phyloP scores from a whole-genome alignment of 1,140 invertebrate species.

The Heliconius hewitsoni region DNA sequence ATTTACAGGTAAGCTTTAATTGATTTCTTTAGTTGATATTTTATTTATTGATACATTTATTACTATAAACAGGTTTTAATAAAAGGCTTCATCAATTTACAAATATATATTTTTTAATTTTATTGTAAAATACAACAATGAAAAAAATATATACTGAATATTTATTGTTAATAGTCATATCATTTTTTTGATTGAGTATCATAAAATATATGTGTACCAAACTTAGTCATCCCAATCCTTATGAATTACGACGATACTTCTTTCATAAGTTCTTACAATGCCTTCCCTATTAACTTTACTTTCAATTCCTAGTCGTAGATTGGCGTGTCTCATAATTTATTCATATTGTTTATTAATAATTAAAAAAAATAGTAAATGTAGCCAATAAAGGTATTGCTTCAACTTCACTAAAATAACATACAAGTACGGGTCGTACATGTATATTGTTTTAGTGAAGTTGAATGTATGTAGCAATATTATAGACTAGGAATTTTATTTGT shows the following conservation, averaged over 20 bases:
- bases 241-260: background rate
- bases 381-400: no score
- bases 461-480: background rate
- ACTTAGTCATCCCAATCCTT: background rate
- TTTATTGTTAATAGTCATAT: background rate
- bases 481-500: conserved; percentile 2
- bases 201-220: background rate
- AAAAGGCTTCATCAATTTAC: background rate
- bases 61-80: background rate
- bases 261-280: no score
- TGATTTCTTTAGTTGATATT: no score
- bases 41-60: background rate
- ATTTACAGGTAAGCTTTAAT: no score
- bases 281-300: no score
- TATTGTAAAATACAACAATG: background rate
- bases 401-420: background rate
- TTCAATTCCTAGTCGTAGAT: no score
- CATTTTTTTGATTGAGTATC: background rate
- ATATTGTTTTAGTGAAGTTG: background rate
- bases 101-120: background rate
- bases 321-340: no score
- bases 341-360: no score
- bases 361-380: no score
- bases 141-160: background rate
- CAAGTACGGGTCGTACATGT: background rate